Conservation (phyloP, 1,140 invertebrate genomes). For the Whitmania pigra region DNA sequence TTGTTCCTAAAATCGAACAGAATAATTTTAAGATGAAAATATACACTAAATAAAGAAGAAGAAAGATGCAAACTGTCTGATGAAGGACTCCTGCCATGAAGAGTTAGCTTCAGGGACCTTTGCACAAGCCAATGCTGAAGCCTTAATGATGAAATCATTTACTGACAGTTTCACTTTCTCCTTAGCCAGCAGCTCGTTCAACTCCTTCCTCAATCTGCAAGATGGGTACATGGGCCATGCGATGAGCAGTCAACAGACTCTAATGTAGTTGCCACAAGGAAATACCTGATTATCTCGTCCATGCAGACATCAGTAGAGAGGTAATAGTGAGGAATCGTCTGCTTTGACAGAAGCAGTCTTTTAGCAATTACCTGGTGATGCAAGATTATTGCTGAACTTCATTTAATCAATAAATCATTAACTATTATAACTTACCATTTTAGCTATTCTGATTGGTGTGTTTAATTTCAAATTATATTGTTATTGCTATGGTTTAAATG, state of each 20-base stretch:
- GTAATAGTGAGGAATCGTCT: conserved; percentile 91
- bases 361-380: conserved; percentile 57
- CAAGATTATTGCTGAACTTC: too few relatives aligned
- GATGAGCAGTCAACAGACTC: background rate
- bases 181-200: conserved; percentile 65
- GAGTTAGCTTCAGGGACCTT: conserved; percentile 90
- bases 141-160: conserved; percentile 96
- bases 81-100: conserved; percentile 83
- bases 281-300: conserved; percentile 55
- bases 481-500: too few relatives aligned
- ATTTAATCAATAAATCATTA: too few relatives aligned
- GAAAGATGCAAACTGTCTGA: conserved; percentile 65
- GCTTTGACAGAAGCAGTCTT: conserved; percentile 76
- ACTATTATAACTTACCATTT: too few relatives aligned
- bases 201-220: conserved; percentile 56
- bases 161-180: conserved; percentile 75
- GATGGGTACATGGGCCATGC: conserved; percentile 26
- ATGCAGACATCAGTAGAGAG: conserved; percentile 72
- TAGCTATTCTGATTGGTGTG: too few relatives aligned
- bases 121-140: conserved; percentile 73
- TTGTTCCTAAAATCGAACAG: conserved; percentile 47
- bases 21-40: conserved; percentile 11
- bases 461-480: too few relatives aligned
- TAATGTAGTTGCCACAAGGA: background rate
- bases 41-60: background rate